These are phyloP conservation scores for Acleris sparsana DNA, from an alignment of 2,888 invertebrate species.

Conservation along the genomic window DNA sequence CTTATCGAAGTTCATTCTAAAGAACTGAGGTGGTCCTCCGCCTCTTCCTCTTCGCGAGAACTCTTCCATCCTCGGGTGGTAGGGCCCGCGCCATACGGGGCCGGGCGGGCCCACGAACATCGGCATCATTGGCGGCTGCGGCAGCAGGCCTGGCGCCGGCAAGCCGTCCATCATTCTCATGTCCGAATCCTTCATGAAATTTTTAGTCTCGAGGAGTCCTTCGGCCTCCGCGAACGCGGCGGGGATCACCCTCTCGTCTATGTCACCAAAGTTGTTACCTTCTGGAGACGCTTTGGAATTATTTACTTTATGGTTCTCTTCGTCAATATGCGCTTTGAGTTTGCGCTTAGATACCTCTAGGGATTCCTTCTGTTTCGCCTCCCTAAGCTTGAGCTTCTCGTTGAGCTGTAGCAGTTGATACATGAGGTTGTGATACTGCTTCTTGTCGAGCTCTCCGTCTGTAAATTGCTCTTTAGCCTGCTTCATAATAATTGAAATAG, in stretches of 20 bases:
- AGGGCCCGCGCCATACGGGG: constrained; percentile 65
- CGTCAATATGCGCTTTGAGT: constrained; percentile 66
- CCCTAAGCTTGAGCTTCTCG: constrained; percentile 89
- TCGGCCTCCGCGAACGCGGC: constrained; percentile 57
- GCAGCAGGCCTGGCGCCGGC: constrained; percentile 48
- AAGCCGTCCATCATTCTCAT: constrained; percentile 64
- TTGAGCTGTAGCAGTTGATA: constrained; percentile 91
- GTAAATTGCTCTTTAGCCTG: constrained; percentile 92
- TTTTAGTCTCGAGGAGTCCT: constrained; percentile 59
- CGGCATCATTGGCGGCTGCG: constrained; percentile 63
- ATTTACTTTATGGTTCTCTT: constrained; percentile 72
- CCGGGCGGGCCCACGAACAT: constrained; percentile 52
- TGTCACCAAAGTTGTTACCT: constrained; percentile 75
- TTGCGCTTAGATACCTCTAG: constrained; percentile 80
- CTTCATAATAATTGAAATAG: constrained; percentile 90
- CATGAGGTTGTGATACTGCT: constrained; percentile 89
- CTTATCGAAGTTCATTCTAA: constrained; percentile 66
- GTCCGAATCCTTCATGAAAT: constrained; percentile 64
- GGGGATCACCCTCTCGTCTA: constrained; percentile 77
- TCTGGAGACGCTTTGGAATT: constrained; percentile 74
- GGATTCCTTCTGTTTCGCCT: constrained; percentile 88
- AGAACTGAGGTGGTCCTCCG: constrained; percentile 57
- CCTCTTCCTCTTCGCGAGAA: constrained; percentile 67
- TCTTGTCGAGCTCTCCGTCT: constrained; percentile 88
- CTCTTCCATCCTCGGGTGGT: constrained; percentile 64